These are phyloP conservation scores for Odontophorus gujanensis DNA, from an alignment of 2,113 vertebrate species.

Conservation along the genomic window DNA sequence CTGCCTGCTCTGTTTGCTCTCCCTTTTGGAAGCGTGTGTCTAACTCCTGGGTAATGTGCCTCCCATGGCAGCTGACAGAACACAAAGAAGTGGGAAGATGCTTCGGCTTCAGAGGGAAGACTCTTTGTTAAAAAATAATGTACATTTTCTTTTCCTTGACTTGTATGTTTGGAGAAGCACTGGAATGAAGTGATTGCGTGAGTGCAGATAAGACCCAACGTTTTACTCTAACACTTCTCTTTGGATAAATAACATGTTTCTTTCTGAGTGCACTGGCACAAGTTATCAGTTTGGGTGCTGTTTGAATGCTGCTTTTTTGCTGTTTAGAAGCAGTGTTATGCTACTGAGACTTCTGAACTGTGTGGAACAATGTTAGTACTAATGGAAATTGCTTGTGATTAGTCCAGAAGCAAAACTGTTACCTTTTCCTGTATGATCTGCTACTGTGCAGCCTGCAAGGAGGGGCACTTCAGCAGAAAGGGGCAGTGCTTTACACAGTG, in stretches of 20 bases:
- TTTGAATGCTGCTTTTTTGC: not conserved
- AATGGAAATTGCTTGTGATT: not conserved
- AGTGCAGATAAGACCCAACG: not conserved
- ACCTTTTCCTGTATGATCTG: not conserved
- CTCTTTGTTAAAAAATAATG: constrained; percentile 26
- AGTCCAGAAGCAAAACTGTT: not conserved
- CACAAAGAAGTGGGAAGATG: constrained; percentile 25
- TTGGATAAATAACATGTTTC: not conserved
- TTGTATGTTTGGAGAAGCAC: constrained; percentile 11
- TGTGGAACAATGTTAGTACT: not conserved
- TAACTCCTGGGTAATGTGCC: constrained; percentile 33
- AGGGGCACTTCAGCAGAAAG: not conserved
- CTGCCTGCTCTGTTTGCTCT: constrained; percentile 22
- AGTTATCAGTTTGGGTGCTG: not conserved
- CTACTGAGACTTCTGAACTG: not conserved
- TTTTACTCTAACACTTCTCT: not conserved
- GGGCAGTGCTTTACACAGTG: not conserved
- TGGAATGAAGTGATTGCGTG: not conserved
- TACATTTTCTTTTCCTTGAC: not conserved
- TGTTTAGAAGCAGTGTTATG: not conserved
- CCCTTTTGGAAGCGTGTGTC: constrained; percentile 4
- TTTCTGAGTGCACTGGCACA: not conserved
- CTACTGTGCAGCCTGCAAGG: not conserved
- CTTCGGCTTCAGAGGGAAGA: constrained; percentile 4
- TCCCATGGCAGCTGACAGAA: constrained; percentile 34